Percentiles rank a stretch among this genome's conserved stretches.
phyloP scores from a whole-genome alignment of 2,888 invertebrate genomes.

The Helicoverpa assulta region DNA sequence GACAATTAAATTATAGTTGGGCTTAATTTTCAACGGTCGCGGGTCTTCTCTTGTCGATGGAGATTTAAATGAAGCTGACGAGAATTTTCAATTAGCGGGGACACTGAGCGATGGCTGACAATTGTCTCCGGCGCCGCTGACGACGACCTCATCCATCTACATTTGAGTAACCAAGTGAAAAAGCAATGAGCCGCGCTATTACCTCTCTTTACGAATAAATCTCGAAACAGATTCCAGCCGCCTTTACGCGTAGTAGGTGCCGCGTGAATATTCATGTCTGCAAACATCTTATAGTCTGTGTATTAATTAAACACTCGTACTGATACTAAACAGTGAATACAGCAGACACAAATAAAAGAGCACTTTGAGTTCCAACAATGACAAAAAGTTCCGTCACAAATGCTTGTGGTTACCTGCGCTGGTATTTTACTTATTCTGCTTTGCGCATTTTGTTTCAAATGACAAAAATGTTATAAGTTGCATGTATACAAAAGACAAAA shows the following conservation, averaged over 20 bases:
- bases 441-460: slow-evolving; percentile 24
- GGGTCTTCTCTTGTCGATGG: slow-evolving; percentile 81
- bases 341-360: slow-evolving; percentile 40
- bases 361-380: slow-evolving; percentile 9
- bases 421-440: slow-evolving; percentile 22
- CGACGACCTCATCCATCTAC: slow-evolving; percentile 87
- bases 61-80: slow-evolving; percentile 87
- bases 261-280: slow-evolving; percentile 24
- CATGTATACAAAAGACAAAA: background rate
- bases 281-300: slow-evolving; percentile 3
- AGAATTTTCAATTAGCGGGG: slow-evolving; percentile 88
- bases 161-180: slow-evolving; percentile 89
- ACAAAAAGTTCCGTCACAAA: slow-evolving; percentile 29
- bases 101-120: slow-evolving; percentile 88
- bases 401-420: slow-evolving; percentile 11
- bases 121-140: slow-evolving; percentile 84
- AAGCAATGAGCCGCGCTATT: slow-evolving; percentile 88
- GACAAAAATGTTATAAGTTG: background rate
- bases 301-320: slow-evolving; percentile 18
- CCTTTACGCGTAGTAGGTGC: slow-evolving; percentile 25
- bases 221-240: slow-evolving; percentile 70
- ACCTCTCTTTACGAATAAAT: slow-evolving; percentile 84
- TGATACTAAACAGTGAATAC: slow-evolving; percentile 21
- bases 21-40: slow-evolving; percentile 78
- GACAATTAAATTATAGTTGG: slow-evolving; percentile 70